Conservation (phyloP, 2,113 vertebrate genomes). For the Hepsetus odoe region DNA sequence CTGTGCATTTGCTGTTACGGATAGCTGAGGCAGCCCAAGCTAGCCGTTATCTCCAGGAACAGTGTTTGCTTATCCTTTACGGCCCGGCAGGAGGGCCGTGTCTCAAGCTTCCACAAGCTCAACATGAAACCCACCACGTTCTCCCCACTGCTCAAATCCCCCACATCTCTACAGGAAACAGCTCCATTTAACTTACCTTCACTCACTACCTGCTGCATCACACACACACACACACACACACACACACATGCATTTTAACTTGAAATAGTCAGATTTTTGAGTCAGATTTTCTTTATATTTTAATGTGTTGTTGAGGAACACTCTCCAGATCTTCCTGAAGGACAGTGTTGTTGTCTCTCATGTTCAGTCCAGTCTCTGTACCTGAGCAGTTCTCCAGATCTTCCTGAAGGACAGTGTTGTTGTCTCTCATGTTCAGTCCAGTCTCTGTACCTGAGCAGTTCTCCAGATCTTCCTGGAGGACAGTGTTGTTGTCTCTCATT, state of each 20-base stretch:
- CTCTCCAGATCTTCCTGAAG: too few species aligned
- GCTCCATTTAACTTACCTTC: constrained; percentile 16
- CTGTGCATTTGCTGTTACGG: constrained; percentile 12
- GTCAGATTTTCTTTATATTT: too few species aligned
- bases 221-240: neutral
- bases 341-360: too few species aligned
- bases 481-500: too few species aligned
- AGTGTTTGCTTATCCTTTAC: constrained; percentile 33
- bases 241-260: neutral
- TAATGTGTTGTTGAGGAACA: too few species aligned
- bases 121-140: constrained; percentile 31
- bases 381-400: too few species aligned
- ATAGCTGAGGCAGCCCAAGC: constrained; percentile 32
- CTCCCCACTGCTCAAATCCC: constrained; percentile 22
- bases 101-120: constrained; percentile 47
- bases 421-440: too few species aligned
- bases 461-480: too few species aligned
- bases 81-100: constrained; percentile 52
- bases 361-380: too few species aligned
- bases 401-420: too few species aligned
- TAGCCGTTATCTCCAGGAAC: constrained; percentile 46
- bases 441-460: too few species aligned
- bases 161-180: constrained; percentile 11
- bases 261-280: neutral
- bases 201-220: constrained; percentile 18